Evolutionary conservation across 2,888 invertebrate genomes (phyloP), one percentile per base, ranked within the genome.

Genomic region (Epinotia nisella): DNA sequence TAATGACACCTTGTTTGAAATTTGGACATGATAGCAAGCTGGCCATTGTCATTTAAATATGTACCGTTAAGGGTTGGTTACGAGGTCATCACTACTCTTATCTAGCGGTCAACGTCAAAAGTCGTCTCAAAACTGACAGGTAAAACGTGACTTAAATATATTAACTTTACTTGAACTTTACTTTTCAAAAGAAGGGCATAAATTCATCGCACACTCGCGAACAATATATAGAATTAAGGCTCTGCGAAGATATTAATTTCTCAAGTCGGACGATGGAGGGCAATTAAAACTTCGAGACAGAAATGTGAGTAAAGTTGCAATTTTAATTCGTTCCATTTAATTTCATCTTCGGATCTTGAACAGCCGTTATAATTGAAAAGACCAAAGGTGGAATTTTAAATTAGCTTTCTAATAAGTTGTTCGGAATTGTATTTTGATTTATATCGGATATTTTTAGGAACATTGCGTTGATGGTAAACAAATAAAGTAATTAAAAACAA

Each of bases 241-340:
- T 80, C 80, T 79, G 65, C 82, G 83, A 85, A 86, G 87, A 88
- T 90, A 90, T 89, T 90, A 90, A 90, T 91, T 87, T 90, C 86
- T 81, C 84, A 88, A 87, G 83, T 89, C 82, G 82, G 84, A 84
- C 87, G 85, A 87, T 86, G 84, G 86, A 85, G 84, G 88, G 85
- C 88, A 91, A 91, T 91, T 90, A 89, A 89, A 91, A 91, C 86
- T 91, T 90, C 75, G 77, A 79, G 81, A 82, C 81, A 80, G 84
- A 84, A 88, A 85, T 83, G 82, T 83, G 83, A 82, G 83, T 87
- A 79, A 87, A 87, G 83, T 87, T 84, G 82, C 86, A 83, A 85
- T 83, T 85, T 84, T 83, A 81, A 85, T 85, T 85, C 83, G 86
- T 86, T 85, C 77, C 78, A 83, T 86, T 88, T 84, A 85, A 87